These are phyloP conservation scores for Bradypodion ventrale DNA, from an alignment of 2,797 vertebrate genomes.

Conservation along the genomic window DNA sequence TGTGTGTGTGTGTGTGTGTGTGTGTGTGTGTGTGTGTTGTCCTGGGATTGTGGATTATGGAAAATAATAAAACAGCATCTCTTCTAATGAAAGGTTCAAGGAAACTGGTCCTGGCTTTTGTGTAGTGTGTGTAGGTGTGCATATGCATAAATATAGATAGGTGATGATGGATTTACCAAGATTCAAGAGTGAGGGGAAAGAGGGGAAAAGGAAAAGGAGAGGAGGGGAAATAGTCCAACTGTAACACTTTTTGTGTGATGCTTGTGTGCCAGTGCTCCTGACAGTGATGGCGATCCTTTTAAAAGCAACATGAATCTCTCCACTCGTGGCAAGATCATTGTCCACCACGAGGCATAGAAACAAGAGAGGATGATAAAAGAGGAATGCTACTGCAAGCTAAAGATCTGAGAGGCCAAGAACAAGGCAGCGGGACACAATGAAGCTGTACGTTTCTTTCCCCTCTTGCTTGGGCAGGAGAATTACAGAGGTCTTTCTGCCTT, in stretches of 20 bases:
- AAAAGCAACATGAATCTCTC: conserved; percentile 2
- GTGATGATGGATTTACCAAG: not conserved
- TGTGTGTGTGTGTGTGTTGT: no score
- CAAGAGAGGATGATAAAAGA: not conserved
- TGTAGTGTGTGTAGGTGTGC: not conserved
- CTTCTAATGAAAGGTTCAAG: conserved; percentile 7
- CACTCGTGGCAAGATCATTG: not conserved
- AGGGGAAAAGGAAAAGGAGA: not conserved
- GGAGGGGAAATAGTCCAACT: not conserved
- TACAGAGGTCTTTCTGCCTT: conserved; percentile 21
- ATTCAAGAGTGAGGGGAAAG: not conserved
- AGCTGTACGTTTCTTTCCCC: conserved; percentile 19
- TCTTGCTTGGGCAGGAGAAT: conserved; percentile 42
- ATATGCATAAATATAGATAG: not conserved
- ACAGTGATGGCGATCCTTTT: not conserved
- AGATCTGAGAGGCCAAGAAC: not conserved
- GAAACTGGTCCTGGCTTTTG: not conserved
- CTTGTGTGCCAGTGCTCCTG: not conserved
- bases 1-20: no score
- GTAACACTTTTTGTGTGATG: not conserved
- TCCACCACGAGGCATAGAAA: not conserved
- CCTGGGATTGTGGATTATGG: no score
- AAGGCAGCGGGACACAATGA: not conserved
- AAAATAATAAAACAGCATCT: not conserved
- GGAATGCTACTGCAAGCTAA: not conserved